Conservation (phyloP, 2,888 invertebrate genomes). For the Copidosoma aretas region DNA sequence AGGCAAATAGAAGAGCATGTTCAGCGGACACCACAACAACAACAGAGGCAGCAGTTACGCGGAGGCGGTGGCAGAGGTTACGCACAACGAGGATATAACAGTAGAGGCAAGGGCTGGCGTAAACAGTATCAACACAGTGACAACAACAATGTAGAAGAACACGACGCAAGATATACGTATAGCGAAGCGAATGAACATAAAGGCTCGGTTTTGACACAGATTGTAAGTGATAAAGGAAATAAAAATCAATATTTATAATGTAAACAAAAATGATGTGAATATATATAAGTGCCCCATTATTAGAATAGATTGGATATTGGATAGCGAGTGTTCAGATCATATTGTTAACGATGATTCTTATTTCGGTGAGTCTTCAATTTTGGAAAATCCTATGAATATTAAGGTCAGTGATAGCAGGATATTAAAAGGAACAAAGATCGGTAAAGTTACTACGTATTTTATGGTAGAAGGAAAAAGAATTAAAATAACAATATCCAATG, state of each 20-base stretch:
- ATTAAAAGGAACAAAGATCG: neutral
- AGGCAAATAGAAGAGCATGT: neutral
- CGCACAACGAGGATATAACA: neutral
- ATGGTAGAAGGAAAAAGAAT: neutral
- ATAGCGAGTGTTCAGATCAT: neutral
- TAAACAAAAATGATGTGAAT: neutral
- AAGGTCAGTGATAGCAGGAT: too few relatives aligned
- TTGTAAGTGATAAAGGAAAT: neutral
- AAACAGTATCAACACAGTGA: too few relatives aligned
- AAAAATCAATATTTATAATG: neutral
- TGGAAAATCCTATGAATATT: neutral
- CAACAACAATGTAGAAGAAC: neutral
- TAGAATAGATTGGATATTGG: conserved; percentile 1
- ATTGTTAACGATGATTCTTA: neutral
- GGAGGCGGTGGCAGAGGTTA: neutral
- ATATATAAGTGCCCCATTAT: too few relatives aligned
- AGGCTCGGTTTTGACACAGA: neutral
- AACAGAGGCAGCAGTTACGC: neutral
- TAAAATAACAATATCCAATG: neutral
- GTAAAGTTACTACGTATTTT: neutral
- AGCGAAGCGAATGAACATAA: neutral
- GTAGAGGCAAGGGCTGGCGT: neutral
- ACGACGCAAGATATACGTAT: neutral
- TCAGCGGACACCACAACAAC: neutral
- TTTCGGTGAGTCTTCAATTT: neutral